Percentiles rank a stretch among this genome's conserved stretches.
phyloP scores from a whole-genome alignment of 2,888 invertebrate genomes.

The Miltochrista miniata region DNA sequence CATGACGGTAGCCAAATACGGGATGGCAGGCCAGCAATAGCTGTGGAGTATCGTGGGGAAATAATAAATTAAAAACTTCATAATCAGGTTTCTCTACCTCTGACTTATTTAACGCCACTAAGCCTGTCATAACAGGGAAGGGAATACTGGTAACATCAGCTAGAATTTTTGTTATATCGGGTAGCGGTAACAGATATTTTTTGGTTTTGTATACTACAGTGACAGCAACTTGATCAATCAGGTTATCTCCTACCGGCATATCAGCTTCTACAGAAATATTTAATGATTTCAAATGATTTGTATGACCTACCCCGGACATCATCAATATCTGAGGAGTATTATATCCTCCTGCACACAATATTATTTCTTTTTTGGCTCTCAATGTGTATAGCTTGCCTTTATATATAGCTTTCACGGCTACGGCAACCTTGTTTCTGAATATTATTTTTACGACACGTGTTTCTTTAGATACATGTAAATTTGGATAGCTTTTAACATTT shows the following conservation, averaged over 20 bases:
- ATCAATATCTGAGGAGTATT: constrained; percentile 51
- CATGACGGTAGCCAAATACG: constrained; percentile 13
- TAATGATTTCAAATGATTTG: constrained; percentile 35
- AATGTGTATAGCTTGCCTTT: constrained; percentile 12
- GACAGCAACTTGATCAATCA: constrained; percentile 28
- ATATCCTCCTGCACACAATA: constrained; percentile 51
- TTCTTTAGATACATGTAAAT: constrained; percentile 23
- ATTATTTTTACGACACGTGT: constrained; percentile 21
- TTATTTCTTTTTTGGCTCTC: constrained; percentile 40
- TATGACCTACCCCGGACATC: constrained; percentile 55
- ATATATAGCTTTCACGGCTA: constrained; percentile 15
- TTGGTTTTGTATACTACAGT: constrained; percentile 12
- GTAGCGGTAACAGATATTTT: constrained; percentile 2
- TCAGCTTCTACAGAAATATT: neutral
- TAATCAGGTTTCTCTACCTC: constrained; percentile 18
- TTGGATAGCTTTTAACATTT: constrained; percentile 11
- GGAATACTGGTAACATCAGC: constrained; percentile 19
- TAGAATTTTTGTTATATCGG: neutral
- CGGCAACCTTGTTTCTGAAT: constrained; percentile 15
- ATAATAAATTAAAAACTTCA: constrained; percentile 13
- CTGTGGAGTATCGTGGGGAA: constrained; percentile 30
- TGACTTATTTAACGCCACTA: constrained; percentile 18
- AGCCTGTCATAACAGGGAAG: constrained; percentile 25
- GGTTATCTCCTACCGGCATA: constrained; percentile 23
- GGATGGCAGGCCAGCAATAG: constrained; percentile 16